Evolutionary conservation across 2,888 invertebrate species (phyloP), one percentile per base, ranked within the genome.

Genomic region (Lutraria lutraria): DNA sequence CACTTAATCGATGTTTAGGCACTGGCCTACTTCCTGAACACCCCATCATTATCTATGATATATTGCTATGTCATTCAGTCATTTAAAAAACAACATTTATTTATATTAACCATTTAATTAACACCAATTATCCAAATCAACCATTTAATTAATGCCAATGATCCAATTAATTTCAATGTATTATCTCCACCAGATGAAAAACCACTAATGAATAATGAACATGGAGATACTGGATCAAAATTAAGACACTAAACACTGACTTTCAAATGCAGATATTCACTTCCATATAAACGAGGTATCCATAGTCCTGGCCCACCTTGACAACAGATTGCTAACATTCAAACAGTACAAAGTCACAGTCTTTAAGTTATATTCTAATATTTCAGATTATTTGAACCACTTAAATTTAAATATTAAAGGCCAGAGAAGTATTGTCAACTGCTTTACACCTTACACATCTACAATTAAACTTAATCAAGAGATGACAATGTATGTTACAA

Each of bases 21-120:
- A 80, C 54, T 34, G 80, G 79, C 60, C 85, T 43, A 43, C 85
- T 52, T 19, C 85, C 79, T 21, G 80, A 60, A 25, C 85, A 85
- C 34, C 85, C 85, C 85, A 85, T 85, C 52, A 76, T 76, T 76
- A 31, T 76, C 21, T 15, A 0, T 2, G 72, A 29, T 10, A n/a
- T n/a, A 21, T 19, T 63, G 60, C 21, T n/a, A 6, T 76, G 31
- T 19, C 34, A 31, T 76, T 76, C 34, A 31, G 15, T 34, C 29
- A 76, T 76, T 16, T 34, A 6, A n/a, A 34, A 25, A 15, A 29
- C n/a, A 29, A 15, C 29, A 25, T 29, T 31, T 13, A 25, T 72
- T 12, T 16, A 25, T 13, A 13, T 76, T 76, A 34, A 34, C 21
- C 16, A 76, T 6, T 76, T 16, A 76, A 31, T 34, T 76, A 8